phyloP scores from a whole-genome alignment of 37 sponge, comb jelly and placozoan species.

The Cladorhizidae sp. region DNA sequence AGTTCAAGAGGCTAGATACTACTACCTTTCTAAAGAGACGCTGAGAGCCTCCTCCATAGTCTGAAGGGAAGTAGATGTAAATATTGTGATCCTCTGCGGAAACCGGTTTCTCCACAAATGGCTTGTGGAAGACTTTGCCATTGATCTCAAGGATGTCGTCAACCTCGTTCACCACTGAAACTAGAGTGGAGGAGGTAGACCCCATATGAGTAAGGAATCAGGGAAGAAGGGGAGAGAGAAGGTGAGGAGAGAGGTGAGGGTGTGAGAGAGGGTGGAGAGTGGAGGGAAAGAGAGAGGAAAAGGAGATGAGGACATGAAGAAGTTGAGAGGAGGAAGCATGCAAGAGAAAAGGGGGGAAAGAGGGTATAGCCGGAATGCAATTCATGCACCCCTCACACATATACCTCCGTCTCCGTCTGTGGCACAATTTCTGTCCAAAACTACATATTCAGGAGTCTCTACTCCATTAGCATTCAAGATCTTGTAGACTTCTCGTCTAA shows the following conservation, averaged over 20 bases:
- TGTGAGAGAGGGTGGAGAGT: too few relatives aligned
- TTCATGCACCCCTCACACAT: too few relatives aligned
- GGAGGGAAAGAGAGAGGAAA: too few relatives aligned
- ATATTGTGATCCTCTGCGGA: constrained; percentile 94
- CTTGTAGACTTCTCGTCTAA: constrained; percentile 71
- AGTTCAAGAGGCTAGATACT: too few relatives aligned
- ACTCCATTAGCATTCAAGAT: constrained; percentile 61
- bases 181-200: background rate
- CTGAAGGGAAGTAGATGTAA: constrained; percentile 93
- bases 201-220: too few relatives aligned
- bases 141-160: constrained; percentile 81
- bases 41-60: constrained; percentile 92
- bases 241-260: too few relatives aligned
- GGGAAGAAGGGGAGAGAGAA: too few relatives aligned
- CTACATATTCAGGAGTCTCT: constrained; percentile 61
- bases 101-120: constrained; percentile 96
- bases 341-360: too few relatives aligned
- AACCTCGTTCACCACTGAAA: constrained; percentile 45
- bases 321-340: too few relatives aligned
- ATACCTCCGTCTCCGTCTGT: background rate
- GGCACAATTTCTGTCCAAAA: constrained; percentile 18
- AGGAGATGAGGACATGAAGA: too few relatives aligned
- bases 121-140: constrained; percentile 83
- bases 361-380: too few relatives aligned
- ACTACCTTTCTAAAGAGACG: constrained; percentile 94